These are phyloP conservation scores for Thereva unica DNA, from an alignment of 2,888 invertebrate species.

Conservation along the genomic window DNA sequence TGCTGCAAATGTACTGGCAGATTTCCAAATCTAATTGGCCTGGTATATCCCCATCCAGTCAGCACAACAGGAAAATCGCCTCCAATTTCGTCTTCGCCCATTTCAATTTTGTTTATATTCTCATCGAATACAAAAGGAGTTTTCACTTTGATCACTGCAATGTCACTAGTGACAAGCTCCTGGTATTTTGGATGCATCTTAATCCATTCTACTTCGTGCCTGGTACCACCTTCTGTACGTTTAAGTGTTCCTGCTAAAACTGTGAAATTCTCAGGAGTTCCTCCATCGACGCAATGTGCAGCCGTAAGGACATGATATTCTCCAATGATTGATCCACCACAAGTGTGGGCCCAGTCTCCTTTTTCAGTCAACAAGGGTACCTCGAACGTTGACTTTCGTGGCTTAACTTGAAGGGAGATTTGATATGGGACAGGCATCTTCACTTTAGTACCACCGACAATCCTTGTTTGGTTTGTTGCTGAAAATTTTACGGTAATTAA, in stretches of 20 bases:
- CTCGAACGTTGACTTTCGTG: background rate
- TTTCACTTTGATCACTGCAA: conserved; percentile 53
- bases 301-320: conserved; percentile 54
- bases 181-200: conserved; percentile 53
- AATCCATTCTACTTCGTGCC: conserved; percentile 50
- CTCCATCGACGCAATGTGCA: conserved; percentile 55
- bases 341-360: conserved; percentile 52
- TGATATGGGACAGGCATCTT: conserved; percentile 53
- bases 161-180: conserved; percentile 53
- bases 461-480: conserved; percentile 29
- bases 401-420: conserved; percentile 48
- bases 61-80: conserved; percentile 49
- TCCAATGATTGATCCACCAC: conserved; percentile 54
- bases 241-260: conserved; percentile 42
- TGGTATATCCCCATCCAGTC: conserved; percentile 55
- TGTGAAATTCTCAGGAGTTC: conserved; percentile 45
- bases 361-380: conserved; percentile 42
- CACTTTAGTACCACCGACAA: conserved; percentile 44
- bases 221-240: conserved; percentile 44
- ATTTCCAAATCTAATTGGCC: conserved; percentile 49
- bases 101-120: conserved; percentile 57
- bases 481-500: background rate
- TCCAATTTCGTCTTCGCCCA: conserved; percentile 49
- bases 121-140: conserved; percentile 49
- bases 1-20: conserved; percentile 51